phyloP scores from a whole-genome alignment of 1,140 invertebrate species.

The Neomicropteryx cornuta region DNA sequence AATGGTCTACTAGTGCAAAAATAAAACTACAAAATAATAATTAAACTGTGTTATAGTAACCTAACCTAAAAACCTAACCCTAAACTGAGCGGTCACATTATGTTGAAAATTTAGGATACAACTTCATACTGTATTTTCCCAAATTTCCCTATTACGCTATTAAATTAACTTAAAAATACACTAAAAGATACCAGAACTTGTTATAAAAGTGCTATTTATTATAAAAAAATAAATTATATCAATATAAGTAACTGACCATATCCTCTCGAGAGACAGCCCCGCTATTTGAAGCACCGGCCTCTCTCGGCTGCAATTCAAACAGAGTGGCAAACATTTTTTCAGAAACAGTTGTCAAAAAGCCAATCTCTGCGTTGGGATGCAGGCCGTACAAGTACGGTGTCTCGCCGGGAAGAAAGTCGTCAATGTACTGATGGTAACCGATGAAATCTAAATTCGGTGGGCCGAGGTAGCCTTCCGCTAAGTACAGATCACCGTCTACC shows the following conservation, averaged over 20 bases:
- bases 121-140: no score
- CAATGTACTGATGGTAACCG: constrained; percentile 85
- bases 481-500: constrained; percentile 72
- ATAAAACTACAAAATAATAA: no score
- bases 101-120: no score
- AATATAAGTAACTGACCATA: constrained; percentile 59
- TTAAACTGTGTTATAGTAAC: no score
- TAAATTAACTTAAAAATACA: no score
- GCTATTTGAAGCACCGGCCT: constrained; percentile 54
- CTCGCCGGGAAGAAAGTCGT: constrained; percentile 76
- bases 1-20: no score
- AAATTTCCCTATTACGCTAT: no score
- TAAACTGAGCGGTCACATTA: no score
- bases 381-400: constrained; percentile 85
- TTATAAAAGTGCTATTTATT: no score
- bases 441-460: constrained; percentile 81
- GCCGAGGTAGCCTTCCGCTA: constrained; percentile 71
- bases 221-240: no score
- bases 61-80: no score
- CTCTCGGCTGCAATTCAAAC: constrained; percentile 84
- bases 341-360: constrained; percentile 77
- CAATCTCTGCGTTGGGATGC: constrained; percentile 92
- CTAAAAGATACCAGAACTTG: no score
- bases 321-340: constrained; percentile 89
- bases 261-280: constrained; percentile 66